Conservation (phyloP, 1,140 invertebrate species). For the Pemphigus obesinymphae region DNA sequence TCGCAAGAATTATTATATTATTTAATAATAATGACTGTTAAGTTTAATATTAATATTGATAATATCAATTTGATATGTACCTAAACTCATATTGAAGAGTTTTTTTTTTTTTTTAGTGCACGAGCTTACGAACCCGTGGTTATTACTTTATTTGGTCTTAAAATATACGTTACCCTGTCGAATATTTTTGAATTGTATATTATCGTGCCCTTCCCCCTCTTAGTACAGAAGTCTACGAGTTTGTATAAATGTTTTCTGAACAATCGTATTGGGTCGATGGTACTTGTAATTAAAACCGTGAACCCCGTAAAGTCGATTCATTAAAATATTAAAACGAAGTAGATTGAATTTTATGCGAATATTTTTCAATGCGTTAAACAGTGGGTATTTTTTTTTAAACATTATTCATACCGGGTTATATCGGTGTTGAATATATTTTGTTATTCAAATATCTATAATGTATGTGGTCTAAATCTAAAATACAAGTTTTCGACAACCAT, state of each 20-base stretch:
- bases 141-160: too few relatives aligned
- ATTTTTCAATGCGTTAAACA: neutral
- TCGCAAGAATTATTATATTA: too few relatives aligned
- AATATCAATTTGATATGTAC: too few relatives aligned
- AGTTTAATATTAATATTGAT: too few relatives aligned
- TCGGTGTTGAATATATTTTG: neutral
- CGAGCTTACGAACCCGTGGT: too few relatives aligned
- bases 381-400: constrained; percentile 2
- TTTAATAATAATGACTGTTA: too few relatives aligned
- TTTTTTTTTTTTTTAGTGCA: too few relatives aligned
- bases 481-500: neutral
- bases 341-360: constrained; percentile 15
- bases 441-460: constrained; percentile 28
- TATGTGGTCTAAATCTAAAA: neutral
- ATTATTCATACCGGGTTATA: constrained; percentile 5
- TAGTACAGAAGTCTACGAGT: neutral
- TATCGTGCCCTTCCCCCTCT: neutral
- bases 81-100: too few relatives aligned
- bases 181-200: too few relatives aligned
- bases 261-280: neutral
- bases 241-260: neutral
- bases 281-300: constrained; percentile 26
- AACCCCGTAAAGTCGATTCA: constrained; percentile 1
- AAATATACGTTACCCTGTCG: too few relatives aligned
- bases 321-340: neutral